Conservation (phyloP, 2,888 invertebrate genomes). For the Epistrophe grossulariae region DNA sequence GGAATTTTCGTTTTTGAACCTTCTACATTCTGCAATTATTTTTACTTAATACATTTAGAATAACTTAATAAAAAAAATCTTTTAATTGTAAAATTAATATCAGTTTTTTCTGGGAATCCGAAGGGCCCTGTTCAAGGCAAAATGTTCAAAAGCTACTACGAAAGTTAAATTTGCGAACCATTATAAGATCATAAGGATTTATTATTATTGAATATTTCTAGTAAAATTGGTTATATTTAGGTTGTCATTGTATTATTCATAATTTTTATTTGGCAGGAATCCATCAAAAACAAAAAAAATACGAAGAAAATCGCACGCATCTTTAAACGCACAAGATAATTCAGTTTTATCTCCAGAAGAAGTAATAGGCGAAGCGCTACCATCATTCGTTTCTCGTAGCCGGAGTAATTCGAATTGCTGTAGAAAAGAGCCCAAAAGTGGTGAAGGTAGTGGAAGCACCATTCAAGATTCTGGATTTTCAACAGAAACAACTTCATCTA, state of each 20-base stretch:
- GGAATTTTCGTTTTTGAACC: no score
- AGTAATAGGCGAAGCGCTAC: conserved; percentile 47
- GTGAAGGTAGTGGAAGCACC: conserved; percentile 85
- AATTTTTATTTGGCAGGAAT: conserved; percentile 29
- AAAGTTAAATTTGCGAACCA: no score
- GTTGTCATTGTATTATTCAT: not conserved
- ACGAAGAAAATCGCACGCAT: conserved; percentile 45
- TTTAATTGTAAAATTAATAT: no score
- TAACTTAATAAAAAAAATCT: no score
- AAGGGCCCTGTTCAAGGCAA: no score
- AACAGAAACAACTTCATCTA: conserved; percentile 93
- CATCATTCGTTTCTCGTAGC: conserved; percentile 84
- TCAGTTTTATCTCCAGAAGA: conserved; percentile 32
- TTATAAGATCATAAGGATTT: no score
- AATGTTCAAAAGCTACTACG: no score
- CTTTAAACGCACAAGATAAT: conserved; percentile 43
- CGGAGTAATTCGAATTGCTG: conserved; percentile 87
- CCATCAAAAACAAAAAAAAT: conserved; percentile 57
- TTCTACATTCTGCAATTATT: no score
- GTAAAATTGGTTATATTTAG: not conserved
- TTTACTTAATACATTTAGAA: no score
- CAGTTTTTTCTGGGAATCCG: no score
- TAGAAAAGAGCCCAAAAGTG: conserved; percentile 87
- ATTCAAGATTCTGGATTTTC: conserved; percentile 95
- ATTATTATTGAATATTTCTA: not conserved